Base-by-base conservation (phyloP, 2,113 vertebrate genomes). In the Serilophus lunatus region DNA sequence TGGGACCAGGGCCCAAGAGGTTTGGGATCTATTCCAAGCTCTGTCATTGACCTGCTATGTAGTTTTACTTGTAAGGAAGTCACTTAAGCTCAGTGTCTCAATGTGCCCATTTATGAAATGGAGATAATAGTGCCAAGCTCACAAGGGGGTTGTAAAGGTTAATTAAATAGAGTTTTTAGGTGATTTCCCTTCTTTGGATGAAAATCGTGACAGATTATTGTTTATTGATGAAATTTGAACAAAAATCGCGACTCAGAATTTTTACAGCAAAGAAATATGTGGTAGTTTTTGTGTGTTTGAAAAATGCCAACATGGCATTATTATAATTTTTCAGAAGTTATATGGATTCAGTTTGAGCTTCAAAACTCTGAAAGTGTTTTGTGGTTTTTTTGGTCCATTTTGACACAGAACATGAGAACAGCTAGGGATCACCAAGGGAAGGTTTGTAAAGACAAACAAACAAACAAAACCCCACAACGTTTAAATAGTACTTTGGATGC, bases 141-240 rank as follows among this genome's bases (percentile, higher is more conserved):
- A 92, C 93, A 91, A 92, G 92, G 78, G 95, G 93, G 90, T 36
- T 95, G 87, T 96, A 96, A 94, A 97, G 94, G 96, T 95, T 96
- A 97, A 96, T 96, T 94, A 95, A 97, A 96, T 88, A 82, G 95
- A 90, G 88, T 75, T 95, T 94, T 96, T 86, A 96, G 94, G 96
- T 97, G 93, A 95, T 96, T 96, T 92, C 86, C 76, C 40, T 88
- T 79, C 92, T 83, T 96, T 44, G 49, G 86, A 86, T 66, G 23
- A 93, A 88, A 95, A 88, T 65, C 5, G 8, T 71, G 51, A 57
- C 36, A 88, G 72, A 84, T 64, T 75, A 88, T 92, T 96, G 88
- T 96, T 96, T 95, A 95, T 94, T 92, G 95, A 90, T 83, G 76
- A 88, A 94, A n/a, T 66, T 85, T 40, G 31, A 86, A 61, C 20